Evolutionary conservation across 2,797 vertebrate genomes (phyloP).

Genomic region (Amazona ochrocephala): DNA sequence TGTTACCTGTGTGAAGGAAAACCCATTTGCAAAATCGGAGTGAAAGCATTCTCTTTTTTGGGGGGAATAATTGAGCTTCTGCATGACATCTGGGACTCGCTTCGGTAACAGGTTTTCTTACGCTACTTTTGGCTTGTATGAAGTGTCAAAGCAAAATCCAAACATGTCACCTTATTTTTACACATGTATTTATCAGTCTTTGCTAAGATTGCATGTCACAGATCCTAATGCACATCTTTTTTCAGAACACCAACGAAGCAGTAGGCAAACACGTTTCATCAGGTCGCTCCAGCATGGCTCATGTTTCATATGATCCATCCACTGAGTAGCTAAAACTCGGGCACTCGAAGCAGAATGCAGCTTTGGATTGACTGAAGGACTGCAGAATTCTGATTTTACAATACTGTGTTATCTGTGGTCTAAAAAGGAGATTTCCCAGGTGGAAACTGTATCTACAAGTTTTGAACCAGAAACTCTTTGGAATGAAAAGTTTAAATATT

Average conservation of each 20-base stretch:
- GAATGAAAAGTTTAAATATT: conserved; percentile 60
- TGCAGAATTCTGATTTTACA: conserved; percentile 39
- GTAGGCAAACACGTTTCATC: conserved; percentile 33
- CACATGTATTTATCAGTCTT: neutral
- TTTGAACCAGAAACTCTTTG: conserved; percentile 56
- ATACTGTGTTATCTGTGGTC: conserved; percentile 37
- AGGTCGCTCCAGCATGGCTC: conserved; percentile 43
- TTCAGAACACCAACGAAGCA: conserved; percentile 23
- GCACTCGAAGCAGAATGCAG: conserved; percentile 20
- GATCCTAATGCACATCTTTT: conserved; percentile 13
- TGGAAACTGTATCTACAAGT: conserved; percentile 55
- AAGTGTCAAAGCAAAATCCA: conserved; percentile 34
- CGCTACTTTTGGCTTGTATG: conserved; percentile 2
- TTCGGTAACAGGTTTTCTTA: conserved; percentile 23
- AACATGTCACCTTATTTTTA: neutral
- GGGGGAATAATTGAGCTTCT: conserved; percentile 8
- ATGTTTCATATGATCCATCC: conserved; percentile 15
- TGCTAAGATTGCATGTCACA: conserved; percentile 35
- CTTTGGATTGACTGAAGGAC: conserved; percentile 25
- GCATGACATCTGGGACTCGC: conserved; percentile 43
- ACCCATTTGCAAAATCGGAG: neutral
- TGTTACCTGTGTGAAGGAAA: neutral
- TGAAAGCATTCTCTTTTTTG: neutral
- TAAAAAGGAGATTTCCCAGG: conserved; percentile 56
- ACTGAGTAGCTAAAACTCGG: conserved; percentile 6